Evolutionary conservation across 2,888 invertebrate genomes (phyloP).

Genomic region (Gandaritis pyraliata): DNA sequence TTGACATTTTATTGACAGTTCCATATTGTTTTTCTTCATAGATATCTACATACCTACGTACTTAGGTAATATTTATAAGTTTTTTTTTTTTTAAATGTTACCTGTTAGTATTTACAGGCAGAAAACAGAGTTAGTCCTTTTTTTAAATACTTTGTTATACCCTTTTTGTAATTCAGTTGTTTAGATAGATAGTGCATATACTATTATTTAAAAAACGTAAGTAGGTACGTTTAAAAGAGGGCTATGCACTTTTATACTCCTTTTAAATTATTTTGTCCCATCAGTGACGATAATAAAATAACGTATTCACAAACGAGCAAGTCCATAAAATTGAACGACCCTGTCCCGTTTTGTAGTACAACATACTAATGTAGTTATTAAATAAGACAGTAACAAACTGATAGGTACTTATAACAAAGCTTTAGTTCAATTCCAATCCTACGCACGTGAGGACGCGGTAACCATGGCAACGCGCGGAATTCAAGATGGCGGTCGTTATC

Average conservation of each 20-base stretch:
- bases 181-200: too few species aligned
- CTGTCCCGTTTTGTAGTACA: conserved; percentile 16
- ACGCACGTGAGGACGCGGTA: conserved; percentile 66
- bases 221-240: not conserved
- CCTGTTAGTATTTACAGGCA: too few species aligned
- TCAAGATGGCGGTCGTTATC: conserved; percentile 73
- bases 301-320: conserved; percentile 25
- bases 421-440: conserved; percentile 41
- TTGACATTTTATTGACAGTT: too few species aligned
- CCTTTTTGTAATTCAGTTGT: too few species aligned
- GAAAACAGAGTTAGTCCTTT: too few species aligned
- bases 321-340: conserved; percentile 22
- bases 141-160: too few species aligned
- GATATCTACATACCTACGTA: too few species aligned
- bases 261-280: conserved; percentile 12
- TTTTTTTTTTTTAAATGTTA: too few species aligned
- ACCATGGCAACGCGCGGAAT: conserved; percentile 68
- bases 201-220: too few species aligned
- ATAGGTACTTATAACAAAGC: conserved; percentile 15
- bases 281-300: conserved; percentile 24
- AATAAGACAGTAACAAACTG: conserved; percentile 13
- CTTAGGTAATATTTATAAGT: too few species aligned
- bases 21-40: too few species aligned
- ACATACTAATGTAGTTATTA: conserved; percentile 34
- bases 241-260: not conserved